These are phyloP conservation scores for Amphiura filiformis DNA, from an alignment of 35 echinoderm and acorn worm genomes.

Conservation along the genomic window DNA sequence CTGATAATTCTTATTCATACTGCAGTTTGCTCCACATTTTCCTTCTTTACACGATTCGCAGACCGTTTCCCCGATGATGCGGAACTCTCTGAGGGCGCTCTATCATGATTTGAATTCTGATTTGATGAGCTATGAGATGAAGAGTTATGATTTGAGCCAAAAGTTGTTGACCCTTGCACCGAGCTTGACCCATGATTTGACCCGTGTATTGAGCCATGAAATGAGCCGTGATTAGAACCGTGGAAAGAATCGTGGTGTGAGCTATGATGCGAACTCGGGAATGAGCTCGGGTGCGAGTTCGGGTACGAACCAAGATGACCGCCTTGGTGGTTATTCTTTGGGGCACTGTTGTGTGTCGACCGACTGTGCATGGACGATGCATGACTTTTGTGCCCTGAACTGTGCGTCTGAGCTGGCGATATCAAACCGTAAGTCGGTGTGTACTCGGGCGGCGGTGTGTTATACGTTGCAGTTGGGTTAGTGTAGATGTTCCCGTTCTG, in stretches of 20 bases:
- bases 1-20: constrained; percentile 7
- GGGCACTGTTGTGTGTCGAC: constrained; percentile 26
- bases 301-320: neutral
- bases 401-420: constrained; percentile 56
- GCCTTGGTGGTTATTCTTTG: neutral
- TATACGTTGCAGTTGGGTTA: constrained; percentile 60
- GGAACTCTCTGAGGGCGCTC: neutral
- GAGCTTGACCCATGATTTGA: neutral
- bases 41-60: neutral
- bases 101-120: constrained; percentile 1
- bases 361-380: constrained; percentile 34
- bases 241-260: neutral
- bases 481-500: constrained; percentile 69
- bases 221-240: neutral
- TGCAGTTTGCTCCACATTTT: neutral
- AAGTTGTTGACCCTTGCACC: neutral
- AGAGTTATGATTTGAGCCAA: neutral
- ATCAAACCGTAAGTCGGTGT: constrained; percentile 31
- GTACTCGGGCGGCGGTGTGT: constrained; percentile 44
- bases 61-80: neutral
- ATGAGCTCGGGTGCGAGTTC: neutral
- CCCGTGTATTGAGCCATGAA: neutral
- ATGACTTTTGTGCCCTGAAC: constrained; percentile 61
- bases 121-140: neutral
- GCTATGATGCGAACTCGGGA: neutral